Base-by-base conservation (phyloP, 2,797 vertebrate genomes). In the Clarias pachynema region DNA sequence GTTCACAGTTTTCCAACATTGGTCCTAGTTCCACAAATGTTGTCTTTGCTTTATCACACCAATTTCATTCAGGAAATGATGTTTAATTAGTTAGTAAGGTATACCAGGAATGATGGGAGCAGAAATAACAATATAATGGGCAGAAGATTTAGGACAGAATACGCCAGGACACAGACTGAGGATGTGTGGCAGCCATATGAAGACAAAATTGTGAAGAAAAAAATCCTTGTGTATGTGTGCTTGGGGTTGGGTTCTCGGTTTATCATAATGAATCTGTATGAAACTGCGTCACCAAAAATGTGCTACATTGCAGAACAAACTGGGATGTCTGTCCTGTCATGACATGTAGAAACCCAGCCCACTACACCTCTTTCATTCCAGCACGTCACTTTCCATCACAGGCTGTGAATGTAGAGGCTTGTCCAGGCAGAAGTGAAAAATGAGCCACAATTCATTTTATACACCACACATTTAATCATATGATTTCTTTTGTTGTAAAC, bases 301-400 rank as follows among this genome's bases (percentile, higher is more conserved):
- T 70, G 66, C 62, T 69, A 9, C 22, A 49, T 84, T 86, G 79
- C 69, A 77, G 63, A 89, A 88, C 49, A 63, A 44, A 24, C 60
- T 8, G 37, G 77, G 81, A 79, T 78, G 26, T 31, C 1, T 16
- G 79, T 56, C 34, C 73, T 86, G 89, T 86, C 79, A 63, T 72
- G 81, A 88, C 89, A 84, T 87, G 89, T 74, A 74, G 72, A 86
- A 85, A 70, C 79, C 85, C 44, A 81, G 66, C 22, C 29, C 18
- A 7, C 65, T 72, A 20, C 34, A 81, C 78, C 29, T 83, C 16
- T 72, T 5, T 84, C 89, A 86, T 86, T 83, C 83, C 82, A 84
- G 49, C 69, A 85, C 56, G 68, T 65, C 84, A 44, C 49, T 53
- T 77, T 62, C 74, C 15, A 70, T 53, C 62, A 60, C 26, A 15